Percentiles rank a stretch among this genome's conserved stretches.
Evolutionary conservation across 2,113 vertebrate species (phyloP).

Genomic region (Hemibagrus wyckioides): DNA sequence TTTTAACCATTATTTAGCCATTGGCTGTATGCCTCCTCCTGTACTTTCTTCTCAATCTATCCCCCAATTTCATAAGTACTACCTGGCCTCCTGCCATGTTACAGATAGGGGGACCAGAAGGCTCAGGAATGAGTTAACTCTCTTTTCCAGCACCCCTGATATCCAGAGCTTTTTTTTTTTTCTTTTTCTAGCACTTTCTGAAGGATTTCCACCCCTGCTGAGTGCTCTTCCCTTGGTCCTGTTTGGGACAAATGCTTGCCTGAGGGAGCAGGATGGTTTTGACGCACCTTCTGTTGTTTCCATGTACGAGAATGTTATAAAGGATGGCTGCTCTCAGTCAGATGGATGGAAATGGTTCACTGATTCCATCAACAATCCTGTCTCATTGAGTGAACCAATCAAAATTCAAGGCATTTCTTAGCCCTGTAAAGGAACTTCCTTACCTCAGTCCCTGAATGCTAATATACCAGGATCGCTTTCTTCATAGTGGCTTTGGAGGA

Average conservation of each 20-base stretch:
- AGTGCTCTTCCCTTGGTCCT: background rate
- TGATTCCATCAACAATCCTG: background rate
- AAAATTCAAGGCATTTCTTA: background rate
- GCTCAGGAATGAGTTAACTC: background rate
- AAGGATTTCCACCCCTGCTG: conserved; percentile 37
- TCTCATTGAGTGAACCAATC: background rate
- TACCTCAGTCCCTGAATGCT: background rate
- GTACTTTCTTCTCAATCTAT: background rate
- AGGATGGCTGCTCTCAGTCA: background rate
- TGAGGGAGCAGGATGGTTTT: background rate
- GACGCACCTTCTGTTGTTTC: conserved; percentile 38
- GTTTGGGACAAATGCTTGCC: conserved; percentile 28
- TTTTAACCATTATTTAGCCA: background rate
- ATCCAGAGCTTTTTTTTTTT: conserved; percentile 22
- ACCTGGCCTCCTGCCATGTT: background rate
- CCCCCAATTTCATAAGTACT: background rate
- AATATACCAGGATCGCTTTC: background rate
- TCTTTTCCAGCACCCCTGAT: background rate
- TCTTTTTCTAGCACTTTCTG: conserved; percentile 13
- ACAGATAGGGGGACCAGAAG: background rate
- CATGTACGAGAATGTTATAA: background rate
- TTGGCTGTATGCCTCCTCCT: conserved; percentile 23
- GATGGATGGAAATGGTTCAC: background rate
- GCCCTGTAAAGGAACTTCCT: background rate
- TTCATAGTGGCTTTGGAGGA: background rate